Evolutionary conservation across 2,888 invertebrate genomes (phyloP).

Genomic region (Eupeodes latifasciatus): DNA sequence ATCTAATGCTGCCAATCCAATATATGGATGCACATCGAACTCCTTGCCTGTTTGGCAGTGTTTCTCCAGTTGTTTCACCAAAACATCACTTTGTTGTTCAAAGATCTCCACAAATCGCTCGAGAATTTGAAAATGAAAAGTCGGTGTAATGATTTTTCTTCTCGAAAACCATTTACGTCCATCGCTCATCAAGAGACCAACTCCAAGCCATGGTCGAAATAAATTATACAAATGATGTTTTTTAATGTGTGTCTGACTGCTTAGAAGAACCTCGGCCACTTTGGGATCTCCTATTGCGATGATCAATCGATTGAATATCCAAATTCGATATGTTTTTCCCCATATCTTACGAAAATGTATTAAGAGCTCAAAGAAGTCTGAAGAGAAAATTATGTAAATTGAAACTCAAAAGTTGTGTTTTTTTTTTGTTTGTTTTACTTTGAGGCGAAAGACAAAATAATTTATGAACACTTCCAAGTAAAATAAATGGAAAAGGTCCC

Average conservation of each 20-base stretch:
- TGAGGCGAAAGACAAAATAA: slow-evolving; percentile 36
- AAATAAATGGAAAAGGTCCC: slow-evolving; percentile 41
- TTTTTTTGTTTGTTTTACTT: slow-evolving; percentile 12
- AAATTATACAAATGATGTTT: slow-evolving; percentile 80
- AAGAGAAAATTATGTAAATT: slow-evolving; percentile 8
- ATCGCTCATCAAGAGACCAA: slow-evolving; percentile 80
- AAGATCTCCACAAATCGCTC: slow-evolving; percentile 90
- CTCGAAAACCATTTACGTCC: slow-evolving; percentile 87
- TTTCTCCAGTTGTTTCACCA: slow-evolving; percentile 86
- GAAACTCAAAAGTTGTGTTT: not conserved
- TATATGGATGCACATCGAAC: slow-evolving; percentile 87
- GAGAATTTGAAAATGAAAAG: slow-evolving; percentile 92
- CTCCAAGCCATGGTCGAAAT: slow-evolving; percentile 81
- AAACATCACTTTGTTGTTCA: slow-evolving; percentile 86
- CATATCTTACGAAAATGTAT: slow-evolving; percentile 78
- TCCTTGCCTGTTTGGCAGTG: slow-evolving; percentile 80
- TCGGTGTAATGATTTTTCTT: slow-evolving; percentile 90
- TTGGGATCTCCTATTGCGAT: slow-evolving; percentile 83
- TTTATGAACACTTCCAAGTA: slow-evolving; percentile 41
- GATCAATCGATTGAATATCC: slow-evolving; percentile 84
- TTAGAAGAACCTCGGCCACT: slow-evolving; percentile 84
- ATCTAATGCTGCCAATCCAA: slow-evolving; percentile 86
- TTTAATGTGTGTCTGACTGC: slow-evolving; percentile 79
- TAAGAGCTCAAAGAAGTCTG: slow-evolving; percentile 74
- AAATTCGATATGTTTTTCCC: slow-evolving; percentile 82